Evolutionary conservation across 2,113 vertebrate genomes (phyloP), one percentile per base, ranked within the genome.

Genomic region (Semicossyphus pulcher): DNA sequence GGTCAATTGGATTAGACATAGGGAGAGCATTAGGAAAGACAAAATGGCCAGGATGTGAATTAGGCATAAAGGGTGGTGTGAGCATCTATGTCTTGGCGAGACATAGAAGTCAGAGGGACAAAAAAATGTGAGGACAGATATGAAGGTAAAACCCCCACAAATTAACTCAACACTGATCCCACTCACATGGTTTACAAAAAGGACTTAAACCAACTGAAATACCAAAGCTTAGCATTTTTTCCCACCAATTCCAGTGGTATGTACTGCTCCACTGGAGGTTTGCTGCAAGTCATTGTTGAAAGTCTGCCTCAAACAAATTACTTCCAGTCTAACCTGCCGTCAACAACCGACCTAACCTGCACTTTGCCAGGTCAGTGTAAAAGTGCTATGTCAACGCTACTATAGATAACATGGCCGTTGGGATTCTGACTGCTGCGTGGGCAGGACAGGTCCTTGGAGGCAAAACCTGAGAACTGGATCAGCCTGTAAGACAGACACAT

Each of bases 401-500:
- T 49, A 81, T 4, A 72, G 31, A 31, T 28, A 78, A 86, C 44
- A 70, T 20, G 80, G 86, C 25, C 41, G 80, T 74, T 87, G 85
- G 78, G n/a, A 60, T 61, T 89, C 49, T 86, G 88, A 85, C 52
- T 87, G 88, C 76, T 81, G 88, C 60, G 57, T 73, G 78, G 84
- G 70, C 52, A 80, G 91, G 72, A 92, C 86, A 64, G 87, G 86
- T 93, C 89, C 90, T 72, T 85, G 84, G 84, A 83, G 89, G 75
- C 85, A 89, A 88, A 91, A 86, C 69, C 86, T 86, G 71, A 86
- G 88, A 84, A 84, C 87, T 77, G 92, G 92, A 89, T 89, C 87
- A 87, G 86, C 89, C 93, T 94, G 93, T 52, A 93, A 93, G 66
- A 93, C 87, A 92, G 86, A 94, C 88, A 93, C 84, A 93, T 80